Evolutionary conservation across 2,888 invertebrate species (phyloP).

Genomic region (Pilophorus perplexus): DNA sequence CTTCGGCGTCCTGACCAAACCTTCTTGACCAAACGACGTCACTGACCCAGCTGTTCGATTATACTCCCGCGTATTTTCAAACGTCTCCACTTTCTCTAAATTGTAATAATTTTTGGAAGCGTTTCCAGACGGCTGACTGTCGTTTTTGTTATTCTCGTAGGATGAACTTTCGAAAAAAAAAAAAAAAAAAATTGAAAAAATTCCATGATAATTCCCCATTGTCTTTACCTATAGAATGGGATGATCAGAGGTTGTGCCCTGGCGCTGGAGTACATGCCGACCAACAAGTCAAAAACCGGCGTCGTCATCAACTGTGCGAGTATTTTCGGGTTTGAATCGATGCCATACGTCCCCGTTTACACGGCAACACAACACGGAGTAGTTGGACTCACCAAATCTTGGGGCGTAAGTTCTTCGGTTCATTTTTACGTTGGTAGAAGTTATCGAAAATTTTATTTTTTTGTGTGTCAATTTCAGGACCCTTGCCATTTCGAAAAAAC

Average conservation of each 20-base stretch:
- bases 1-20: too few species aligned
- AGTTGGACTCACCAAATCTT: slow-evolving; percentile 51
- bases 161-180: too few species aligned
- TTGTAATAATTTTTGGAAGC: too few species aligned
- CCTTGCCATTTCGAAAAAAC: slow-evolving; percentile 23
- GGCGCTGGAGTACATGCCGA: slow-evolving; percentile 58
- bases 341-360: slow-evolving; percentile 59
- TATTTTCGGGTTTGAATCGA: slow-evolving; percentile 58
- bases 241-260: slow-evolving; percentile 57
- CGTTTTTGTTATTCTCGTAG: too few species aligned
- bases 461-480: slow-evolving; percentile 12
- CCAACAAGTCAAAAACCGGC: slow-evolving; percentile 56
- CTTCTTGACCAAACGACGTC: too few species aligned
- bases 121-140: too few species aligned
- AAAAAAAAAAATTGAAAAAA: too few species aligned
- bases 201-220: too few species aligned
- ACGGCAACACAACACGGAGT: slow-evolving; percentile 59
- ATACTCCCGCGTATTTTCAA: too few species aligned
- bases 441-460: not conserved
- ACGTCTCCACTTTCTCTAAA: too few species aligned
- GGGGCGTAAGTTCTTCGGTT: slow-evolving; percentile 50
- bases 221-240: slow-evolving; percentile 52
- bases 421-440: too few species aligned
- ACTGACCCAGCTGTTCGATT: too few species aligned
- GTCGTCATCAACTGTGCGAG: slow-evolving; percentile 66